Conservation (phyloP, 2,113 vertebrate species). For the Stegastes partitus region DNA sequence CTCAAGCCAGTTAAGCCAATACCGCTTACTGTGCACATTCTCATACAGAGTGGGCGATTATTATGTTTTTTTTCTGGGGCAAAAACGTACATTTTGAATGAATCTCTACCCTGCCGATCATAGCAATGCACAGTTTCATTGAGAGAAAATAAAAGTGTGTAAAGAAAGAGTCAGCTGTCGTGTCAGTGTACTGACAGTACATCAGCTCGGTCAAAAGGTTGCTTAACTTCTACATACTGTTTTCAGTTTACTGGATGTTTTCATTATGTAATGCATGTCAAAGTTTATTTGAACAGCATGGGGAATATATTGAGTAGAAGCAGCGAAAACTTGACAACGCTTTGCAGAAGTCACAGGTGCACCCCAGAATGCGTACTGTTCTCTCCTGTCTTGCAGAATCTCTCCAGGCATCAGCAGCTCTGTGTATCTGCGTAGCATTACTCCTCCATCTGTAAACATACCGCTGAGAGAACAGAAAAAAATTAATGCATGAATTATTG, state of each 20-base stretch:
- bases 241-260: constrained; percentile 26
- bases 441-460: constrained; percentile 47
- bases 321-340: constrained; percentile 21
- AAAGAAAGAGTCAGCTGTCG: too few relatives aligned
- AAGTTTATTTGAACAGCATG: constrained; percentile 24
- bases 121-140: neutral
- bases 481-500: constrained; percentile 7
- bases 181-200: neutral
- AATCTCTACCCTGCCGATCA: constrained; percentile 3
- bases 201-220: constrained; percentile 2
- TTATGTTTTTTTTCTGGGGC: neutral
- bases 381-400: constrained; percentile 18
- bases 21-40: neutral
- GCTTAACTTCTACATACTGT: neutral
- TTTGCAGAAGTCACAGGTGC: constrained; percentile 62
- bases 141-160: neutral
- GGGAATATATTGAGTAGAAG: constrained; percentile 33
- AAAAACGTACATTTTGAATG: neutral
- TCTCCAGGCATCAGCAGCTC: constrained; percentile 12
- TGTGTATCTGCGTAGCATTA: neutral
- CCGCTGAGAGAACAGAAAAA: neutral
- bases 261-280: constrained; percentile 28
- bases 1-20: neutral
- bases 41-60: neutral
- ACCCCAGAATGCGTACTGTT: constrained; percentile 20